phyloP scores from a whole-genome alignment of 1,140 invertebrate species.

The Alviniconcha marisindica region DNA sequence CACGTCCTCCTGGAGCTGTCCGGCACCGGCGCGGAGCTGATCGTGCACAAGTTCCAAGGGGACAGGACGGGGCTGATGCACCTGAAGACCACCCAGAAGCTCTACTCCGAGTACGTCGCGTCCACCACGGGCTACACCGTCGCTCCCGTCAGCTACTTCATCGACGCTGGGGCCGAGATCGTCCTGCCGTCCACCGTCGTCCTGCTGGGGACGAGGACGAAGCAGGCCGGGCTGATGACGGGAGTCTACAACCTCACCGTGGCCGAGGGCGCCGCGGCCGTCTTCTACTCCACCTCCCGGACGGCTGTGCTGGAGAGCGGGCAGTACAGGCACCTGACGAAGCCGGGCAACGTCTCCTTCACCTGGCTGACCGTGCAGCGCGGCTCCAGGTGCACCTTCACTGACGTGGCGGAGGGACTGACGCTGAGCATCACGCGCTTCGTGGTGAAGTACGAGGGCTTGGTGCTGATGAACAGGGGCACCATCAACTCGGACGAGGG shows the following conservation, averaged over 20 bases:
- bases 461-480: constrained; percentile 58
- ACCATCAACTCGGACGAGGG: constrained; percentile 58
- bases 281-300: constrained; percentile 62
- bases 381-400: constrained; percentile 55
- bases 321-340: constrained; percentile 54
- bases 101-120: constrained; percentile 62
- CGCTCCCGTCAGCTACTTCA: constrained; percentile 66
- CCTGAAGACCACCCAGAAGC: constrained; percentile 52
- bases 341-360: constrained; percentile 62
- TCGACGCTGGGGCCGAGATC: constrained; percentile 58
- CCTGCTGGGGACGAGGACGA: constrained; percentile 63
- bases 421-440: constrained; percentile 58
- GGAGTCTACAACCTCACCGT: constrained; percentile 65
- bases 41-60: constrained; percentile 66
- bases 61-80: constrained; percentile 66
- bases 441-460: constrained; percentile 58
- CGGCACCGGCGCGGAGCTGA: constrained; percentile 53
- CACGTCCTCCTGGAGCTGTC: constrained; percentile 61
- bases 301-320: constrained; percentile 64
- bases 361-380: constrained; percentile 60
- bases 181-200: constrained; percentile 63
- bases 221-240: constrained; percentile 59
- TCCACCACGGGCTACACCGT: constrained; percentile 66
- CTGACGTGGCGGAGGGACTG: constrained; percentile 52
- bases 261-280: constrained; percentile 58